These are phyloP conservation scores for Ametastegia equiseti DNA, from an alignment of 2,888 invertebrate species.

Conservation along the genomic window DNA sequence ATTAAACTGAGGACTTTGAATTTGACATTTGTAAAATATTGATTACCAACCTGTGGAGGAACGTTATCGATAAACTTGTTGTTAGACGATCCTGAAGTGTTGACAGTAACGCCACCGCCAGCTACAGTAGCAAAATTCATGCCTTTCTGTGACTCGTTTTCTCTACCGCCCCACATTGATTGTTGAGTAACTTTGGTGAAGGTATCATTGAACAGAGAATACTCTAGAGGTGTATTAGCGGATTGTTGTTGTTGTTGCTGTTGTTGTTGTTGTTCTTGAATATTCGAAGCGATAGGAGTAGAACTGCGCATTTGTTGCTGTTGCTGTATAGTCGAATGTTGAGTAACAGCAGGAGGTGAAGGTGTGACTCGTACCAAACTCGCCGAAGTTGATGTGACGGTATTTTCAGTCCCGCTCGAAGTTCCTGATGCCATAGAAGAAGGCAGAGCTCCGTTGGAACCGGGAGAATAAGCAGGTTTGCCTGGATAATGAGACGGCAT, in stretches of 20 bases:
- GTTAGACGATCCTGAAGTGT: constrained; percentile 75
- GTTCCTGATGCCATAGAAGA: constrained; percentile 56
- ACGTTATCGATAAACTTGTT: constrained; percentile 78
- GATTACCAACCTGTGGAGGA: constrained; percentile 74
- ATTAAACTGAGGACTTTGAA: no score
- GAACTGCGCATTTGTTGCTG: constrained; percentile 63
- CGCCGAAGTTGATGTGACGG: constrained; percentile 59
- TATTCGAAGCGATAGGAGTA: constrained; percentile 65
- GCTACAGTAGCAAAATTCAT: constrained; percentile 87
- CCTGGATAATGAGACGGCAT: constrained; percentile 66
- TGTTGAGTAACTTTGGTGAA: constrained; percentile 83
- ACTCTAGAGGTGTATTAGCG: constrained; percentile 82
- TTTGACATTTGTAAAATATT: background rate
- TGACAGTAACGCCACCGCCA: constrained; percentile 77
- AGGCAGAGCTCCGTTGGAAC: constrained; percentile 66
- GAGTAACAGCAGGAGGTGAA: constrained; percentile 63
- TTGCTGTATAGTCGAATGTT: constrained; percentile 58
- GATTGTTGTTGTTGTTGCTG: constrained; percentile 70
- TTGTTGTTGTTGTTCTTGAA: constrained; percentile 68
- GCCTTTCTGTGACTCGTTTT: constrained; percentile 78
- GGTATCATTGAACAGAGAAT: constrained; percentile 91
- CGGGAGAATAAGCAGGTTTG: constrained; percentile 67
- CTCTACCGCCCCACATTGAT: constrained; percentile 81
- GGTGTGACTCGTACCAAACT: constrained; percentile 67
- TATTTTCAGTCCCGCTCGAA: constrained; percentile 62